phyloP scores from a whole-genome alignment of 2,113 vertebrate genomes.

The Pandion haliaetus region DNA sequence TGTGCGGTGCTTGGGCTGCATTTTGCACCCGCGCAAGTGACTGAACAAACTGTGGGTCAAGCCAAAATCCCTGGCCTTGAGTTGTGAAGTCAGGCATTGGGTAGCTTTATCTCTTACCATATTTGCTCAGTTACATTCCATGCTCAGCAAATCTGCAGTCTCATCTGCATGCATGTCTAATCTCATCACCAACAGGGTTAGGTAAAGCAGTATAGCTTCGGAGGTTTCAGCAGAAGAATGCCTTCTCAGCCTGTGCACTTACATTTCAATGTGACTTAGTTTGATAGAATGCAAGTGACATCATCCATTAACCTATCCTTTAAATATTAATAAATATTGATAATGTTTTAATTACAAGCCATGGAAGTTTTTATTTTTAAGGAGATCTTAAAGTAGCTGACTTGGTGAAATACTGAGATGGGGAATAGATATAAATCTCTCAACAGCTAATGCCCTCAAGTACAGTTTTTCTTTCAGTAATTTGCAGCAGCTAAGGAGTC shows the following conservation, averaged over 20 bases:
- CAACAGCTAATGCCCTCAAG: not conserved
- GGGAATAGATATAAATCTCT: not conserved
- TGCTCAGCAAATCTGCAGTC: not conserved
- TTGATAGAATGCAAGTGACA: not conserved
- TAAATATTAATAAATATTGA: not conserved
- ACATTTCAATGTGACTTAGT: rapidly evolving
- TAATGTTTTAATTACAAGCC: not conserved
- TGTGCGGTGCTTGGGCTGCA: rapidly evolving
- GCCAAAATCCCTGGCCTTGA: not conserved
- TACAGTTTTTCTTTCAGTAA: not conserved
- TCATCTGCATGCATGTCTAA: rapidly evolving
- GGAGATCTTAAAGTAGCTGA: not conserved
- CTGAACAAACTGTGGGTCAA: not conserved
- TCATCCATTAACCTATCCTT: not conserved
- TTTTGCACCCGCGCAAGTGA: not conserved
- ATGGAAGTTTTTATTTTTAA: not conserved
- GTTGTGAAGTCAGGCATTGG: not conserved
- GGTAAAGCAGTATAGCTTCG: rapidly evolving
- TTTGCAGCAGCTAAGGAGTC: not conserved
- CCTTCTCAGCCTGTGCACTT: not conserved
- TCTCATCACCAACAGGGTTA: rapidly evolving
- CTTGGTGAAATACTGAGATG: not conserved
- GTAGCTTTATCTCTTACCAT: not conserved
- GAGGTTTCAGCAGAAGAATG: not conserved
- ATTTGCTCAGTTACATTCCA: rapidly evolving